Evolutionary conservation across 2,113 vertebrate species (phyloP), one percentile per base, ranked within the genome.

Genomic region (Corythornis madagascariensis): DNA sequence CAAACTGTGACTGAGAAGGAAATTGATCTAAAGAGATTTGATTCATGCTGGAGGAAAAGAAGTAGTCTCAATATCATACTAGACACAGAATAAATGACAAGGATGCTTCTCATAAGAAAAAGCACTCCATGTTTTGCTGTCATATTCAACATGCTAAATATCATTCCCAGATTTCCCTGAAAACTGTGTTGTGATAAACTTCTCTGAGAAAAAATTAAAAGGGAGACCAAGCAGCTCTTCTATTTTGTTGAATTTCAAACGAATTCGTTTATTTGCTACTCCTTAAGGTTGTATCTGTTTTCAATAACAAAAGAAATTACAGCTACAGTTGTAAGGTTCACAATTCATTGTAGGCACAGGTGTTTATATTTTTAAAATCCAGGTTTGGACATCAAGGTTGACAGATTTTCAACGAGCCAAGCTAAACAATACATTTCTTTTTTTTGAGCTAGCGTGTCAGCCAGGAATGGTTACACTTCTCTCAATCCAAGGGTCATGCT

Each of bases 401-500:
- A 95, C 45, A 88, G 61, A 73, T 88, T 93, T 93, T 97, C 88
- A 90, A 69, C 61, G 35, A 96, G 79, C 90, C 59, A 83, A 81
- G 55, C 63, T 88, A 97, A 94, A 90, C 81, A 92, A 94, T 89
- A 81, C 52, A 82, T 94, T 83, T 88, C 76, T 91, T 95, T 96
- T 50, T 50, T 86, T 92, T 78, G 66, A 96, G 91, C 63, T 92
- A 84, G 85, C 81, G 14, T 87, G 73, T 89, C 92, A 96, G 92
- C 94, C 86, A 93, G 90, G 83, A 96, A 95, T 33, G 57, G 89
- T 88, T 96, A 84, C 83, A 95, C 83, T 96, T 96, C 90, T 95
- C 89, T 94, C 84, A 92, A 94, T 88, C 86, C 81, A 96, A 96
- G 94, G 88, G 96, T 96, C 93, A 91, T 56, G 84, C 90, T 84